Base-by-base conservation (phyloP, 2,888 invertebrate species). In the Philhelius pedissequus region DNA sequence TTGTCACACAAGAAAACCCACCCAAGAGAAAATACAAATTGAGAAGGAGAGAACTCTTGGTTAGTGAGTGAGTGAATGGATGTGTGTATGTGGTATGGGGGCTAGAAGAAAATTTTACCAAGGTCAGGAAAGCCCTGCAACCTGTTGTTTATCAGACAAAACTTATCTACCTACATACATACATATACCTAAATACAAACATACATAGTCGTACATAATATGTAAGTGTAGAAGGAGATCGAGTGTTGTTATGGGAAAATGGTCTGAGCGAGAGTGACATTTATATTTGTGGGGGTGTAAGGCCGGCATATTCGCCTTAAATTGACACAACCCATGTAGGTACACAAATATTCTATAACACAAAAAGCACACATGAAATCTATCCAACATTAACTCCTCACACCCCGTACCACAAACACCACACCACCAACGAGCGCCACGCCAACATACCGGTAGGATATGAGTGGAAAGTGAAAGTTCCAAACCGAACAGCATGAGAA, bases 111-210 rank as follows among this genome's bases (percentile, higher is more conserved):
- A 74, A 83, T 69, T 78, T 20, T 79, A 74, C 83, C 83, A 83
- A 83, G 83, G 83, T 83, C 83, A 83, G 83, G 83, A 52, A 83
- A 83, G 83, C 79, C 83, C 83, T 83, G 83, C 83, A 83, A 83
- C 83, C 83, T 83, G 83, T 83, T 83, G 83, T 83, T 74, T 64
- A 52, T 70, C 74, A 75, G 83, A 83, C 76, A 60, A 40, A 27
- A 38, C 54, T 64, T 32, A 60, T 60, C 25, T 40, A 48, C 22
- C 22, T 22, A 38, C 54, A 56, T 32, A 60, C 40, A 25, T 40
- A 48, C 22, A 11, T 22, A 18, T 60, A 56, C 18, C 18, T 30
- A 54, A 11, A 22, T 22, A 32, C 13, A n/a, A 9, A 58, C 18
- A 7, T 22, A 13, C 5, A 18, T 20, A 6, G n/a, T n/a, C n/a